Percentiles rank a stretch among this genome's conserved stretches.
Conservation (phyloP, 2,113 vertebrate genomes). For the Dasyprocta punctata region DNA sequence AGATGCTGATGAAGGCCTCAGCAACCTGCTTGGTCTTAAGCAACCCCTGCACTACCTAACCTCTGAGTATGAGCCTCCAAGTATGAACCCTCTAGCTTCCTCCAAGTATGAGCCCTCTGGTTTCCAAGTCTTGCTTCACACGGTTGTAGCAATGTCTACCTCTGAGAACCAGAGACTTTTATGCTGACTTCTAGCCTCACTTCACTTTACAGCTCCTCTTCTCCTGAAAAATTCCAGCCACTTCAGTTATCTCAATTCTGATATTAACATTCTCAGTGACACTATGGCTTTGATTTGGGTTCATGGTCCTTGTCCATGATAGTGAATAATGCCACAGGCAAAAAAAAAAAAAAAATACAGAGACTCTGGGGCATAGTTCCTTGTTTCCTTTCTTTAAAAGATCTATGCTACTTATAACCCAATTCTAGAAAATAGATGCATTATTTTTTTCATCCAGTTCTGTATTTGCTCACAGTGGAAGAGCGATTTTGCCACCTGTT, state of each 20-base stretch:
- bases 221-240: neutral
- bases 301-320: neutral
- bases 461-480: neutral
- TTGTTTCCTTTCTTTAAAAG: neutral
- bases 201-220: neutral
- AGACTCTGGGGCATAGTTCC: neutral
- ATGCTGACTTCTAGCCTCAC: neutral
- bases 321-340: neutral
- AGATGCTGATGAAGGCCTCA: neutral
- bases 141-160: neutral
- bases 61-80: neutral
- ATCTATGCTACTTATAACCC: neutral
- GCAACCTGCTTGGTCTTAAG: neutral
- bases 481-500: neutral
- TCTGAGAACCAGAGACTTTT: neutral
- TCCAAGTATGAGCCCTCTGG: neutral
- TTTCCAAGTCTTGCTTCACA: neutral
- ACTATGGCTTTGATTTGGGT: neutral
- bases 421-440: neutral
- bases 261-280: neutral
- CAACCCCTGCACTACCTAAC: neutral
- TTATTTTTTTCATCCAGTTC: neutral
- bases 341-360: neutral
- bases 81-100: neutral
- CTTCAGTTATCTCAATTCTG: neutral